Evolutionary conservation across 2,888 invertebrate genomes (phyloP), one percentile per base, ranked within the genome.

Genomic region (Drosophila maculinotata): DNA sequence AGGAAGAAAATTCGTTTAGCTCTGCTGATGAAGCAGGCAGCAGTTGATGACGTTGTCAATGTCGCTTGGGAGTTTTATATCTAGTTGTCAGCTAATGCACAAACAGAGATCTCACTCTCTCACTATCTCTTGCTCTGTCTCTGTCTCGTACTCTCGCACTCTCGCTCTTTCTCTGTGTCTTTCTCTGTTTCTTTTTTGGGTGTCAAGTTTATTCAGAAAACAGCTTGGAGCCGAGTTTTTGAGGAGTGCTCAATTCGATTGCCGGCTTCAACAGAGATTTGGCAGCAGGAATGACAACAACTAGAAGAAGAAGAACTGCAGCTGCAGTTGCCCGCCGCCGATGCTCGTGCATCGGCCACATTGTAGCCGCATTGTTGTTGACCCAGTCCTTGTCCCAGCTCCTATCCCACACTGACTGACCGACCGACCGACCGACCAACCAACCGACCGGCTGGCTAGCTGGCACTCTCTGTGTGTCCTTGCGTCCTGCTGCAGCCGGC

Each of bases 1-100:
- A n/a, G n/a, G n/a, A n/a, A n/a, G n/a, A n/a, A n/a, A 28, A 44
- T 28, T 62, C 64, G 64, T 65, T 62, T 54, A 65, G 33, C 48
- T 63, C 20, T 48, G 31, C 23, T 36, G 65, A 59, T 36, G 51
- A 15, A 41, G 39, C 56, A 42, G 59, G 47, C 59, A 51, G 53
- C 41, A 52, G 52, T 39, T 67, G 68, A 59, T 69, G 69, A 53
- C 41, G 69, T 63, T 70, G 69, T 75, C 75, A 70, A 66, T 74
- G 69, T 54, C 54, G 57, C 20, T 39, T 52, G 49, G 47, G 44
- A 26, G 52, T 41, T 51, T 42, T 70, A 20, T n/a, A 53, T 57
- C 64, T 68, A 10, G 38, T 41, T 59, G 54, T 52, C 52, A 44
- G 47, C 48, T 67, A 67, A 62, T 73, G 71, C 53, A 72, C 39